Conservation (phyloP, 2,888 invertebrate genomes). For the Epinotia ramella region DNA sequence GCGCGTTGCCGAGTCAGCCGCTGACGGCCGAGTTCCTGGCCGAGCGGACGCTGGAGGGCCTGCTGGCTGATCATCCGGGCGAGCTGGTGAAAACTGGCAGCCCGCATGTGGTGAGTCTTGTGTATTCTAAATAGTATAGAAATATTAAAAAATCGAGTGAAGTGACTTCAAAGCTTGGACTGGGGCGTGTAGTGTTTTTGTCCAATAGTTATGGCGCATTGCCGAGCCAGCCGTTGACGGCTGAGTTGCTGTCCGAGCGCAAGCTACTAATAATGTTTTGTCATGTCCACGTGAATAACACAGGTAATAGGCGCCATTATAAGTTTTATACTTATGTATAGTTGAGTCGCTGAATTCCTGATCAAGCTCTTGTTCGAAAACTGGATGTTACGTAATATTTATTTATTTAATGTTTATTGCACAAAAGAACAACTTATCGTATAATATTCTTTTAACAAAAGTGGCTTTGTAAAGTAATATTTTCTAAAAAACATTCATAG, state of each 20-base stretch:
- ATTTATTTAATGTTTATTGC: too few species aligned
- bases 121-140: conserved; percentile 58
- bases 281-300: too few species aligned
- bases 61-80: conserved; percentile 96
- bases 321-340: too few species aligned
- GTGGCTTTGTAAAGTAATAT: too few species aligned
- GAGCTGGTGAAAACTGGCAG: conserved; percentile 97
- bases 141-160: conserved; percentile 91
- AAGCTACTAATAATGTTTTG: conserved; percentile 86
- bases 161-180: conserved; percentile 88
- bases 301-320: too few species aligned
- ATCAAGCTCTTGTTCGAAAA: too few species aligned
- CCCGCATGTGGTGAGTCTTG: conserved; percentile 92
- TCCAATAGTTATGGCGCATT: conserved; percentile 76
- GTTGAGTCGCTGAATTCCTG: too few species aligned
- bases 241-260: conserved; percentile 90
- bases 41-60: conserved; percentile 93
- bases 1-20: conserved; percentile 82
- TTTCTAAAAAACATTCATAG: too few species aligned
- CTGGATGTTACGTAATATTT: too few species aligned
- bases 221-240: conserved; percentile 88
- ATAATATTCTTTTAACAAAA: too few species aligned
- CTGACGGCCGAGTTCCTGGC: conserved; percentile 93
- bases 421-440: too few species aligned
- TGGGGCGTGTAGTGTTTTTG: conserved; percentile 79